Conservation (phyloP, 2,888 invertebrate genomes). For the Tetranychus truncatus region DNA sequence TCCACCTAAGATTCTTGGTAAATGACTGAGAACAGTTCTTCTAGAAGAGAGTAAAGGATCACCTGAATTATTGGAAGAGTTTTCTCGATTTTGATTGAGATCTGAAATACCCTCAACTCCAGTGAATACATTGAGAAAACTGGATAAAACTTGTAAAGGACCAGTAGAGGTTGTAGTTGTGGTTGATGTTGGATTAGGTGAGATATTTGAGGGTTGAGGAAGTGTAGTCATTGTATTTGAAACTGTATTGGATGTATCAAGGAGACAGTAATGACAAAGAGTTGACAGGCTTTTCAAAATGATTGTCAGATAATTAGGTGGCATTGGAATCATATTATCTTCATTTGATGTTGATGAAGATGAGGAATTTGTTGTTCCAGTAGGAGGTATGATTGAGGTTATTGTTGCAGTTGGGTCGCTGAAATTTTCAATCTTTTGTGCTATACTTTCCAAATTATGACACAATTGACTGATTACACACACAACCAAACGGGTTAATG, state of each 20-base stretch:
- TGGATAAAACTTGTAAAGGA: conserved; percentile 48
- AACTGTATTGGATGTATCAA: conserved; percentile 37
- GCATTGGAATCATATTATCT: conserved; percentile 29
- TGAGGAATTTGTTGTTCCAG: not conserved
- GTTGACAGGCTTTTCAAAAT: conserved; percentile 58
- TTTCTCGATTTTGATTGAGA: not conserved
- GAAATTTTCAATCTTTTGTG: conserved; percentile 11
- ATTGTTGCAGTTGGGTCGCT: not conserved
- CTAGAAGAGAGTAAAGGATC: conserved; percentile 44
- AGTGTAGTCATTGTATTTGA: conserved; percentile 8
- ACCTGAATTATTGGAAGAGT: not conserved
- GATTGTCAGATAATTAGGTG: conserved; percentile 57
- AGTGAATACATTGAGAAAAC: conserved; percentile 59
- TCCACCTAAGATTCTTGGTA: conserved; percentile 61
- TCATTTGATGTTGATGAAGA: conserved; percentile 4
- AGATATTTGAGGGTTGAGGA: conserved; percentile 10
- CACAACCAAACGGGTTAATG: conserved; percentile 54
- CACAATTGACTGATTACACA: conserved; percentile 60
- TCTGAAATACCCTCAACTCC: conserved; percentile 35
- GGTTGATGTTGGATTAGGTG: conserved; percentile 7
- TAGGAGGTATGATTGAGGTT: not conserved
- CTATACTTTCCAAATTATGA: conserved; percentile 47
- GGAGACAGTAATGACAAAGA: conserved; percentile 56
- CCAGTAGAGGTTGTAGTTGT: not conserved
- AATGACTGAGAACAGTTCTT: conserved; percentile 53